phyloP scores from a whole-genome alignment of 2,888 invertebrate genomes.

The Eretmocerus hayati region DNA sequence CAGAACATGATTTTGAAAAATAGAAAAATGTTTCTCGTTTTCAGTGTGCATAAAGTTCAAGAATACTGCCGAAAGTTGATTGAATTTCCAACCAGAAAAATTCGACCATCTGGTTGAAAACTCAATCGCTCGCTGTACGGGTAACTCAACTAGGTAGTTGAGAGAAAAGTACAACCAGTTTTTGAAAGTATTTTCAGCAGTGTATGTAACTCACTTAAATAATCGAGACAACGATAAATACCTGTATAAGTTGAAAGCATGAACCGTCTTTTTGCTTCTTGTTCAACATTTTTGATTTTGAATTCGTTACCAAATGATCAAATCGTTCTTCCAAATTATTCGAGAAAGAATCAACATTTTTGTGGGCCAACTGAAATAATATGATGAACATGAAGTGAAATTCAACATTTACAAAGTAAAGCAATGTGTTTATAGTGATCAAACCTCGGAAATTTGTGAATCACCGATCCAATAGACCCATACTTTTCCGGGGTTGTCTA shows the following conservation, averaged over 20 bases:
- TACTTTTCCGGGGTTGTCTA: constrained; percentile 27
- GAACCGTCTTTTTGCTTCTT: constrained; percentile 13
- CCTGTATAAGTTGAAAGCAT: constrained; percentile 17
- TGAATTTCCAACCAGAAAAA: too few species aligned
- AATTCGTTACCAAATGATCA: constrained; percentile 8
- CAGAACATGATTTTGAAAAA: too few species aligned
- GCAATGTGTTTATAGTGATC: background rate
- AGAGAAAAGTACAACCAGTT: too few species aligned
- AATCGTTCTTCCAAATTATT: constrained; percentile 26
- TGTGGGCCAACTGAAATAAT: constrained; percentile 27
- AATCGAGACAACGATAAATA: too few species aligned
- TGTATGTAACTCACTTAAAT: too few species aligned
- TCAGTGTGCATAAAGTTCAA: too few species aligned
- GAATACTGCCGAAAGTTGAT: too few species aligned
- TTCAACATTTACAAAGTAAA: background rate
- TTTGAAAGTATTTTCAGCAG: too few species aligned
- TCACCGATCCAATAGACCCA: constrained; percentile 41
- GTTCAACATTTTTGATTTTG: constrained; percentile 3
- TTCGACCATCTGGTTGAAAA: too few species aligned
- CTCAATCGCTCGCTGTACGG: too few species aligned
- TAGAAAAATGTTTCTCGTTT: too few species aligned
- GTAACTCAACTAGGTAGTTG: too few species aligned
- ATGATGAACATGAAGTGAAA: constrained; percentile 1
- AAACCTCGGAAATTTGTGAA: constrained; percentile 29
- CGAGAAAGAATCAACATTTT: constrained; percentile 33